phyloP scores from a whole-genome alignment of 2,797 vertebrate species.

The Falco columbarius region DNA sequence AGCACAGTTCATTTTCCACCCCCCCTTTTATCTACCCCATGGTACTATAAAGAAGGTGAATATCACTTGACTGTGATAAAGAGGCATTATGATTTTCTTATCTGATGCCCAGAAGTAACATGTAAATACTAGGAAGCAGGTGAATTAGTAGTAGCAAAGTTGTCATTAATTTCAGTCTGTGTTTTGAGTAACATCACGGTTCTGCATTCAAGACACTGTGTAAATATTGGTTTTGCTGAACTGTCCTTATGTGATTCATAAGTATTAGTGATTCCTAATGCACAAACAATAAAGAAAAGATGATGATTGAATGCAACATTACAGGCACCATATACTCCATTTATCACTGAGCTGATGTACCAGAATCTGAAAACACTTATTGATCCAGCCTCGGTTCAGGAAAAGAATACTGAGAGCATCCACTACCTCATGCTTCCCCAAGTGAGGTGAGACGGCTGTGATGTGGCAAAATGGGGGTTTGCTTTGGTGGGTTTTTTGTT shows the following conservation, averaged over 20 bases:
- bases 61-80: background rate
- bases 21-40: background rate
- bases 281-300: background rate
- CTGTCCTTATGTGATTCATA: background rate
- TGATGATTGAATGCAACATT: conserved; percentile 24
- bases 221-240: background rate
- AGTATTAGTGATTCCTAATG: conserved; percentile 2
- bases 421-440: conserved; percentile 98
- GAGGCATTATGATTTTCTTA: background rate
- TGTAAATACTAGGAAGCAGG: background rate
- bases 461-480: background rate
- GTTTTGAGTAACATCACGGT: background rate
- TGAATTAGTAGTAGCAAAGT: background rate
- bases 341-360: conserved; percentile 98
- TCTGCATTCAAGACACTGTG: background rate
- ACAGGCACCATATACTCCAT: conserved; percentile 97
- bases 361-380: conserved; percentile 93
- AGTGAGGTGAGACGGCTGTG: conserved; percentile 81
- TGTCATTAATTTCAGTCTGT: background rate
- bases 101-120: background rate
- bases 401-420: conserved; percentile 91
- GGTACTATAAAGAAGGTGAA: background rate
- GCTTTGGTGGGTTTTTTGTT: background rate
- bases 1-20: background rate
- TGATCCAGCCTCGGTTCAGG: conserved; percentile 86